Evolutionary conservation across 2,113 vertebrate genomes (phyloP).

Genomic region (Periophthalmus modestus): DNA sequence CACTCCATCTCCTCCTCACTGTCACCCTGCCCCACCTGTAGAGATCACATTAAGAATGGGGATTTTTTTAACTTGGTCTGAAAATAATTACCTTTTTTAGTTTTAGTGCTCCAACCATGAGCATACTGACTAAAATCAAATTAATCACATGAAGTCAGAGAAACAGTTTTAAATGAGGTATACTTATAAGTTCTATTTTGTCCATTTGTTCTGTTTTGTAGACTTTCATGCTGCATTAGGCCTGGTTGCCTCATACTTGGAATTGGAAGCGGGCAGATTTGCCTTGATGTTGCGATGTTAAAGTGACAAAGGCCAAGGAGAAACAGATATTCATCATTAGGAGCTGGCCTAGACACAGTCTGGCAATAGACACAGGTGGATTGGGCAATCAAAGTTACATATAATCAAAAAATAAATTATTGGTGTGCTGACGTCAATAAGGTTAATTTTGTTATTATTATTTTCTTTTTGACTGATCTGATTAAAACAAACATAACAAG

Average conservation of each 20-base stretch:
- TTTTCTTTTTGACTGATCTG: not conserved
- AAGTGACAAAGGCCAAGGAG: conserved; percentile 42
- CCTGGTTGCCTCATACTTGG: conserved; percentile 36
- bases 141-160: not conserved
- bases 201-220: conserved; percentile 9
- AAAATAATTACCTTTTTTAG: not conserved
- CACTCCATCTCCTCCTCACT: conserved; percentile 20
- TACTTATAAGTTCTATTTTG: not conserved
- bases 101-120: not conserved
- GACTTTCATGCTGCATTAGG: conserved; percentile 23
- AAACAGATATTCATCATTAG: conserved; percentile 37
- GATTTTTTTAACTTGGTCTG: too few relatives aligned
- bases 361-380: conserved; percentile 36
- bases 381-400: conserved; percentile 8
- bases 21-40: conserved; percentile 12
- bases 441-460: not conserved
- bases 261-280: conserved; percentile 35
- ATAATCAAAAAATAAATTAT: not conserved
- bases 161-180: not conserved
- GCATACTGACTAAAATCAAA: not conserved
- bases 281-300: conserved; percentile 40
- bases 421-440: not conserved
- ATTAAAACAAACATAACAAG: not conserved
- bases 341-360: conserved; percentile 23
- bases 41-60: not conserved